Conservation (phyloP, 2,797 vertebrate species). For the Heteromormyrus szaboi region DNA sequence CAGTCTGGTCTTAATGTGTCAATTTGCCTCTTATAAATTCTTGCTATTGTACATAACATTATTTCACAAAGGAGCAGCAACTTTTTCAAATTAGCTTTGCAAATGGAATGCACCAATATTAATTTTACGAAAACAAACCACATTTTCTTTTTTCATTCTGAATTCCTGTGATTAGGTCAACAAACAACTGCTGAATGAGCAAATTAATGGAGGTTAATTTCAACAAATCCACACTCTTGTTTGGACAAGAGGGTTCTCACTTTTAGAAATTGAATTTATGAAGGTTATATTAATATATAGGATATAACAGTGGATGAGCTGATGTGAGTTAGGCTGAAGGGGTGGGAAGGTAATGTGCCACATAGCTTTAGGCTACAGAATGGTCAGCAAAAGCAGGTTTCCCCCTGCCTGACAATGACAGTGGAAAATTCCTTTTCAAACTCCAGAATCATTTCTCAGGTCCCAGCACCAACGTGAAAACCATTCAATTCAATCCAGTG, state of each 20-base stretch:
- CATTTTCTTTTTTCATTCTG: not conserved
- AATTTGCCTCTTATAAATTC: not conserved
- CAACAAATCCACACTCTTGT: not conserved
- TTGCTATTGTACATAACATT: not conserved
- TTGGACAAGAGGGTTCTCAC: not conserved
- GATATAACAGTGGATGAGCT: not conserved
- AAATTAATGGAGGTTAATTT: constrained; percentile 7
- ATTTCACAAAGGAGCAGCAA: not conserved
- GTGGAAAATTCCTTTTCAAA: not conserved
- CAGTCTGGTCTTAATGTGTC: not conserved
- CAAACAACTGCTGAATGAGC: not conserved
- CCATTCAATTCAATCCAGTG: not conserved
- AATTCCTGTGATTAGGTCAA: not conserved
- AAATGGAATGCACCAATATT: not conserved
- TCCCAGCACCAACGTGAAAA: not conserved
- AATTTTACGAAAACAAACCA: not conserved
- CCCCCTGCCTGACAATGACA: not conserved
- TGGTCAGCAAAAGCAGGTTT: not conserved
- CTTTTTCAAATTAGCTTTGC: not conserved
- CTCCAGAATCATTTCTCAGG: not conserved
- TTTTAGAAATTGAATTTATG: not conserved
- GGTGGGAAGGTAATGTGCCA: not conserved
- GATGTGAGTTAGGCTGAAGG: not conserved
- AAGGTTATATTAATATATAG: not conserved
- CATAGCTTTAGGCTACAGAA: constrained; percentile 21